These are phyloP conservation scores for Orius insidiosus DNA, from an alignment of 1,140 invertebrate species.

Conservation along the genomic window DNA sequence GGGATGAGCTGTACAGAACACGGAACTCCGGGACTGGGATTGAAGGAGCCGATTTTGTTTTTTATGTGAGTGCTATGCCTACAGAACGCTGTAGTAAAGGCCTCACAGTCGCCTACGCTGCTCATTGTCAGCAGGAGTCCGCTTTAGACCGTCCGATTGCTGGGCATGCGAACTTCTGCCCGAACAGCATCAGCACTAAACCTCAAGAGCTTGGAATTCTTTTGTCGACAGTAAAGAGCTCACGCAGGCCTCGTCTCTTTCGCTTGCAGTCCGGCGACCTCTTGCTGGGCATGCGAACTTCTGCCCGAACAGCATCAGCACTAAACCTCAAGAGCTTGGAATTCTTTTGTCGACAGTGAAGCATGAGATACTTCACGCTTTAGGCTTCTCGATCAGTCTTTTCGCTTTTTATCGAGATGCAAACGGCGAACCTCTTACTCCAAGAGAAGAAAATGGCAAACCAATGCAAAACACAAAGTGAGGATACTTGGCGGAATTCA, in stretches of 20 bases:
- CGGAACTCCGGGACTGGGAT: slow-evolving; percentile 43
- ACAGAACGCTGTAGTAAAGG: slow-evolving; percentile 80
- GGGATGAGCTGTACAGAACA: slow-evolving; percentile 56
- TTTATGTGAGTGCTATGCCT: slow-evolving; percentile 89
- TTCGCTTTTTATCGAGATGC: slow-evolving; percentile 87
- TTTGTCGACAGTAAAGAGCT: slow-evolving; percentile 63
- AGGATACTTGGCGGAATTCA: no score
- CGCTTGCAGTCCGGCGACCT: slow-evolving; percentile 86
- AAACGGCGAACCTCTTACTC: slow-evolving; percentile 67
- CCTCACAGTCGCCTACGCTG: slow-evolving; percentile 90
- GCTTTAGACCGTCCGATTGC: slow-evolving; percentile 88
- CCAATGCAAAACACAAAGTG: slow-evolving; percentile 74
- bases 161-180: slow-evolving; percentile 95
- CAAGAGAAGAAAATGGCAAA: slow-evolving; percentile 67
- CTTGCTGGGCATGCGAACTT: slow-evolving; percentile 97
- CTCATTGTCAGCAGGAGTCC: slow-evolving; percentile 94
- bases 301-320: slow-evolving; percentile 88
- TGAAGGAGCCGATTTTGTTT: slow-evolving; percentile 78
- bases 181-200: slow-evolving; percentile 84
- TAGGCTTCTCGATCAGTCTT: slow-evolving; percentile 88
- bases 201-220: slow-evolving; percentile 82
- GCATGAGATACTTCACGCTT: slow-evolving; percentile 94
- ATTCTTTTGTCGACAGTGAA: slow-evolving; percentile 92
- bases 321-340: slow-evolving; percentile 78
- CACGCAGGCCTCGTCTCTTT: slow-evolving; percentile 94